Base-by-base conservation (phyloP, 2,888 invertebrate genomes). In the Xylota segnis region DNA sequence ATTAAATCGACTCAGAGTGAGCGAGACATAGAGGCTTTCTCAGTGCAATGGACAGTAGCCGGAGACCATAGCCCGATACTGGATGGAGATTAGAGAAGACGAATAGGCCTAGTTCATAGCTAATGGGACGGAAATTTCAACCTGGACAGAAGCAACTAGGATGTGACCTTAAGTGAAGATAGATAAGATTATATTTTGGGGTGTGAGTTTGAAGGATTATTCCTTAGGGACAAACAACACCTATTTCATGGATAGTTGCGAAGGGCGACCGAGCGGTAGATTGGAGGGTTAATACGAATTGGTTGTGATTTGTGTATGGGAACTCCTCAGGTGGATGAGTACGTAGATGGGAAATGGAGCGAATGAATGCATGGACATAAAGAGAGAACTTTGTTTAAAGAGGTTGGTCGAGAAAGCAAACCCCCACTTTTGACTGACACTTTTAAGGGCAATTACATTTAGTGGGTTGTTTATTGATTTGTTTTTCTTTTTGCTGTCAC, bases 51-150 rank as follows among this genome's bases (percentile, higher is more conserved):
- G 61, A 75, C 79, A 75, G 74, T 66, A 61, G 32, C 50, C 70
- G 63, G 52, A n/a, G 65, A 29, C 4, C 27, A 29, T 34, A 6
- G 43, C 18, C 45, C 45, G 70, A 86, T 81, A 71, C 82, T 77
- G 47, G 47, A 82, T 77, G 76, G 68, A 86, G 86, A 86, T 86
- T 86, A 86, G 86, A 43, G 45, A 86, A 81, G 82, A 86, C 82
- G 86, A 77, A 86, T 86, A 86, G 82, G 76, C 72, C 59, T 52
- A 86, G 76, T 77, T 86, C 82, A 72, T 72, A 61, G 76, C 82
- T 78, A 83, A 83, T 83, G 83, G 78, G 72, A 78, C 74, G 78
- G 78, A 83, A 83, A 83, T 78, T 52, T 66, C 72, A 81, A 76
- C 66, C 66, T 68, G 59, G 52, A 52, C 47, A 50, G 63, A 34